Evolutionary conservation across 2,113 vertebrate species (phyloP).

Genomic region (Edolisoma coerulescens): DNA sequence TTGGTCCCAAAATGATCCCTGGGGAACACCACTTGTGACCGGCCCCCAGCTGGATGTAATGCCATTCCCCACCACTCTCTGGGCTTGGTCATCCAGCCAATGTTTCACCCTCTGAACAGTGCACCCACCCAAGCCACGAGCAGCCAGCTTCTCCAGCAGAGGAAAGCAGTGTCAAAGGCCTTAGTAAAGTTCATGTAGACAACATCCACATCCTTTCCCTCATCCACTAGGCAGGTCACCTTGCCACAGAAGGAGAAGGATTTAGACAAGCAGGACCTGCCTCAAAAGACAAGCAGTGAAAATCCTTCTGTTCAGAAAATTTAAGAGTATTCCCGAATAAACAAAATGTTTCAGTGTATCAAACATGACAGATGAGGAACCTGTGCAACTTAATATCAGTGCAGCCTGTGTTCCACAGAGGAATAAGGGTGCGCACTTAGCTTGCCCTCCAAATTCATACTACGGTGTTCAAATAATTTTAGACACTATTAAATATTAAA

Average conservation of each 20-base stretch:
- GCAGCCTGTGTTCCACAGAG: neutral
- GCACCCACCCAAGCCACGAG: rapidly evolving
- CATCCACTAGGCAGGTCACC: neutral
- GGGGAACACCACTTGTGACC: rapidly evolving
- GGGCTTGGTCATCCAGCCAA: neutral
- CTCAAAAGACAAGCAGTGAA: neutral
- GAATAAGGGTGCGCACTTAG: neutral
- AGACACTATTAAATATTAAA: neutral
- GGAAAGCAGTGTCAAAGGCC: neutral
- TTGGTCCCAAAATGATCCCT: neutral
- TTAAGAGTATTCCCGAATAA: neutral
- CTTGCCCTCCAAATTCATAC: neutral
- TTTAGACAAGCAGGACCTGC: neutral
- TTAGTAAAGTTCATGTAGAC: neutral
- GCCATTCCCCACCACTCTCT: neutral
- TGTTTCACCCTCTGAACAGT: neutral
- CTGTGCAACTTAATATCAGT: neutral
- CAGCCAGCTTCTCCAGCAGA: neutral
- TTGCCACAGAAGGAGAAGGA: neutral
- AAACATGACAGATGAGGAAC: neutral
- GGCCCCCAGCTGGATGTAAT: neutral
- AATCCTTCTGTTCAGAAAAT: neutral
- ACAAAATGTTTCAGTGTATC: neutral
- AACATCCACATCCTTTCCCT: neutral
- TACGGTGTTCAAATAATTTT: neutral